These are phyloP conservation scores for Tympanoctomys barrerae DNA, from an alignment of 2,797 vertebrate species.

Conservation along the genomic window DNA sequence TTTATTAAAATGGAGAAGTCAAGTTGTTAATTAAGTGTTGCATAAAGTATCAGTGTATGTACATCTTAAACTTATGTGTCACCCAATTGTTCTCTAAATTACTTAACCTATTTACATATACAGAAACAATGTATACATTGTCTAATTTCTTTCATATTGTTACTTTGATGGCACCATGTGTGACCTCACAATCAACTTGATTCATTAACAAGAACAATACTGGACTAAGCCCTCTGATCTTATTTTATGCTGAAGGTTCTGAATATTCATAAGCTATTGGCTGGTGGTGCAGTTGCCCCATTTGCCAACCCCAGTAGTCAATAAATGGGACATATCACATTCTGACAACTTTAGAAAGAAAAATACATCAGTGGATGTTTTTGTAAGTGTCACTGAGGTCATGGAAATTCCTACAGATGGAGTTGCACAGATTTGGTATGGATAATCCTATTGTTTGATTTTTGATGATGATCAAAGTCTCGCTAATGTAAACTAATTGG, in stretches of 20 bases:
- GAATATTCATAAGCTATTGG: background rate
- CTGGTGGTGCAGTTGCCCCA: background rate
- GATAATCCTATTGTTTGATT: slow-evolving; percentile 15
- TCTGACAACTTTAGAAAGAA: background rate
- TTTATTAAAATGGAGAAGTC: background rate
- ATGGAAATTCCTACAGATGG: background rate
- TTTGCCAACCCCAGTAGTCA: background rate
- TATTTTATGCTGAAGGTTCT: background rate
- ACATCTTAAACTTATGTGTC: background rate
- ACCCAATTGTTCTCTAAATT: background rate
- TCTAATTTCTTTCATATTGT: background rate
- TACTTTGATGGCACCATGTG: background rate
- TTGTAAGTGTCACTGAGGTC: background rate
- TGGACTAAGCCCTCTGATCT: background rate
- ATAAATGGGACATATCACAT: background rate
- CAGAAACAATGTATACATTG: background rate
- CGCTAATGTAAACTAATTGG: slow-evolving; percentile 29
- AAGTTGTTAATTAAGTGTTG: background rate
- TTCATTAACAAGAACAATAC: background rate
- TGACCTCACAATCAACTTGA: background rate
- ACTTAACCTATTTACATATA: background rate
- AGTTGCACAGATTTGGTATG: background rate
- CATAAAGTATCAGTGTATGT: background rate
- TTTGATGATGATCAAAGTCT: slow-evolving; percentile 55
- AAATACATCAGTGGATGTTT: background rate